phyloP scores from a whole-genome alignment of 2,797 vertebrate species.

The Cyprinella venusta region DNA sequence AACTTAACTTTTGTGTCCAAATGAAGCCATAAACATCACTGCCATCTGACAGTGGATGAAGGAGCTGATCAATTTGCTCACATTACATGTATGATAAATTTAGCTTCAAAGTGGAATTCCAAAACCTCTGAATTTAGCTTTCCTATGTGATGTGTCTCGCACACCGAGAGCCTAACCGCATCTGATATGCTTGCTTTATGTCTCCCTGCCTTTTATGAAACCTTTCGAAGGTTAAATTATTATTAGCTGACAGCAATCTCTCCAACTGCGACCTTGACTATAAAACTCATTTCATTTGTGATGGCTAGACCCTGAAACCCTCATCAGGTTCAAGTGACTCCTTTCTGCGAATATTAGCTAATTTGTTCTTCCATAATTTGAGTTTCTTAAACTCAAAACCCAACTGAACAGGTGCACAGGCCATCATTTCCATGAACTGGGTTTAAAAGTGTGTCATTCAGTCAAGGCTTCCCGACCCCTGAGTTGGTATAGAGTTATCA shows the following conservation, averaged over 20 bases:
- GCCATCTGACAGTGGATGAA: background rate
- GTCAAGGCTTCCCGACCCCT: background rate
- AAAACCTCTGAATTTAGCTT: slow-evolving; percentile 55
- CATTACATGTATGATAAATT: slow-evolving; percentile 73
- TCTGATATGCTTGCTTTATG: slow-evolving; percentile 18
- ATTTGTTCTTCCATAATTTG: background rate
- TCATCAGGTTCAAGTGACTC: slow-evolving; percentile 77
- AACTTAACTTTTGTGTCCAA: background rate
- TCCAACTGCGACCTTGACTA: slow-evolving; percentile 62
- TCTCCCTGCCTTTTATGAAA: slow-evolving; percentile 64
- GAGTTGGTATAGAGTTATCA: background rate
- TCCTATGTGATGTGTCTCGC: slow-evolving; percentile 46
- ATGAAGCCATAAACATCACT: background rate
- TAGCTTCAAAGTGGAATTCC: slow-evolving; percentile 56
- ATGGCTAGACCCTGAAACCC: slow-evolving; percentile 74
- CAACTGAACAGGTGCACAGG: background rate
- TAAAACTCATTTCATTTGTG: slow-evolving; percentile 76
- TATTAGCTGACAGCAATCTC: slow-evolving; percentile 80
- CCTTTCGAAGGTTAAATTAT: slow-evolving; percentile 78
- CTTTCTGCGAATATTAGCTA: slow-evolving; percentile 65
- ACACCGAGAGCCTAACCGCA: slow-evolving; percentile 24
- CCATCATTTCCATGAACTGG: background rate
- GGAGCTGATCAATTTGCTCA: background rate
- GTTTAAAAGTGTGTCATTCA: background rate
- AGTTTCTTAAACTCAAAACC: background rate